Evolutionary conservation across 2,888 invertebrate genomes (phyloP), one percentile per base, ranked within the genome.

Genomic region (Panopea generosa): DNA sequence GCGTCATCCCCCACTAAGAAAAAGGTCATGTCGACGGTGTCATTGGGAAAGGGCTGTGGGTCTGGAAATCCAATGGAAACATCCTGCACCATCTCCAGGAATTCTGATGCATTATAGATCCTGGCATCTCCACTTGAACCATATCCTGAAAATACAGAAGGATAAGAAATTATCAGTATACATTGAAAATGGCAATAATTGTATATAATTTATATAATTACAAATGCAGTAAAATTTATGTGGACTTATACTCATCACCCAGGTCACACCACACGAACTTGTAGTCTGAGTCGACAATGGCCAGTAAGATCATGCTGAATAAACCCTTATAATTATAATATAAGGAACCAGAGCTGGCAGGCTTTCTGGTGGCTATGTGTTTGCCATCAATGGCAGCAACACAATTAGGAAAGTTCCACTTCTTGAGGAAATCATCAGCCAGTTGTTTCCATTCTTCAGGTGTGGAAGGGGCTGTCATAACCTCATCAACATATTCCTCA

Each of bases 281-380:
- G 57, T 78, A 70, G 53, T 76, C 70, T 9, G 66, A 57, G 43
- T 65, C 70, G 27, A 66, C 71, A 26, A 65, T 26, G 43, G 49
- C 68, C 56, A 73, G 24, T 24, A 75, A 49, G 14, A 57, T 59
- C 11, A 56, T 47, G 43, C 26, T 49, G 38, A 50, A 68, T 62
- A 69, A 67, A 26, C 71, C 67, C 47, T 72, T 69, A 45, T 80
- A 76, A 45, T 78, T 67, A 33, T 71, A 68, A 45, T 70, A 74
- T 18, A 50, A 22, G 47, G 67, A 63, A 27, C 71, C 81, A 59
- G 49, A 56, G 67, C 22, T 56, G 24, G 2, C 27, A 33, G 69
- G 65, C 29, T 59, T 61, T 60, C 59, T 62, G 63, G 11, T 61
- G 47, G 68, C 63, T 50, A 68, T 56, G 29, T 68, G 61, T 38